A percentile compares a stretch with the other conserved stretches of the same genome.
Evolutionary conservation across 1,140 invertebrate species (phyloP).

Genomic region (Prorops nasuta): DNA sequence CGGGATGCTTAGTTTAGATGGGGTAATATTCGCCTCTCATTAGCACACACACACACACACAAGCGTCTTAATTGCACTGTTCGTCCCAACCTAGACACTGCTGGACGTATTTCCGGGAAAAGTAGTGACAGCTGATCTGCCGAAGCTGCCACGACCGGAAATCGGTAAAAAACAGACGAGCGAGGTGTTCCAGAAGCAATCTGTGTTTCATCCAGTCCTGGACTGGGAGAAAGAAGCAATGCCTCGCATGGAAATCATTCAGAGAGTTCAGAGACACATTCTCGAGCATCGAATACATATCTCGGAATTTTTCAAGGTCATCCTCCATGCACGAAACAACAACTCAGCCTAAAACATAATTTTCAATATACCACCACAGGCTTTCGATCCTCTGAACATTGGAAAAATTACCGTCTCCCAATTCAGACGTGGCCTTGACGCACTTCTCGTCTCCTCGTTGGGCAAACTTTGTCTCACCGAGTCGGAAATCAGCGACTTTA

Average conservation of each 20-base stretch:
- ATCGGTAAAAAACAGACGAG: constrained; percentile 57
- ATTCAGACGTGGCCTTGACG: constrained; percentile 65
- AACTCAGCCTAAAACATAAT: neutral
- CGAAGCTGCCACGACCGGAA: constrained; percentile 65
- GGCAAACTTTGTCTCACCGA: constrained; percentile 57
- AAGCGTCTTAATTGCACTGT: too few species aligned
- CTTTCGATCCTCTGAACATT: constrained; percentile 63
- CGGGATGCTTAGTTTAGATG: constrained; percentile 52
- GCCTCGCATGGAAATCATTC: constrained; percentile 48
- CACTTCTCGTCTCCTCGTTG: constrained; percentile 61
- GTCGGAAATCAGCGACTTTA: constrained; percentile 60
- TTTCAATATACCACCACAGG: constrained; percentile 41
- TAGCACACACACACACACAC: too few species aligned
- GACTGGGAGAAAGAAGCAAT: constrained; percentile 31
- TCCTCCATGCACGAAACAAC: too few species aligned
- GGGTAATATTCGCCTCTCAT: constrained; percentile 25
- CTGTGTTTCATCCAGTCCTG: constrained; percentile 60
- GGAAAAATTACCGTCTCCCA: constrained; percentile 65
- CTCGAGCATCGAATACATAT: constrained; percentile 62
- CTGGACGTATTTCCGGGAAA: constrained; percentile 61
- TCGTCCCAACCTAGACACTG: too few species aligned
- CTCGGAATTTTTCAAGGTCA: constrained; percentile 64
- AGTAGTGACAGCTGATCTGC: constrained; percentile 64
- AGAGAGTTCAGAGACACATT: constrained; percentile 62
- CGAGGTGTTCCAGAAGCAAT: constrained; percentile 57